Conservation (phyloP, 2,113 vertebrate species). For the Proteles cristata region DNA sequence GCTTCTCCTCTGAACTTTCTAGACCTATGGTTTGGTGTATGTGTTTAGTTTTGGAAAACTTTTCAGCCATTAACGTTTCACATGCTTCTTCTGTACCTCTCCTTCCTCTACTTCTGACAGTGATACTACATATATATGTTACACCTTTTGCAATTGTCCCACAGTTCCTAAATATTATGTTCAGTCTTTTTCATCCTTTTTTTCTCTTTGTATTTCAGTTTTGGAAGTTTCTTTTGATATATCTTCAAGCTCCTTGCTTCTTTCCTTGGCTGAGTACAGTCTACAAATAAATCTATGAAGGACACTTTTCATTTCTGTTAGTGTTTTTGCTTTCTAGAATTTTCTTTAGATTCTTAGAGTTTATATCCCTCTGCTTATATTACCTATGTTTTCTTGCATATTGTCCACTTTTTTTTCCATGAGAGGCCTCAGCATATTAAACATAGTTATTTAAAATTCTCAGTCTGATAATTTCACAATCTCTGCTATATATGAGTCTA, state of each 20-base stretch:
- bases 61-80: background rate
- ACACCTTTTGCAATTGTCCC: background rate
- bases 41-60: constrained; percentile 36
- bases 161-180: background rate
- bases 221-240: background rate
- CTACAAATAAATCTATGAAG: background rate
- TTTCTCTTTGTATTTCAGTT: background rate
- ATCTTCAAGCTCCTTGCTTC: background rate
- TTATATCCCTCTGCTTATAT: background rate
- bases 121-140: background rate
- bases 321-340: background rate
- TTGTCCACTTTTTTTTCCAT: background rate
- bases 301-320: background rate
- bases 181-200: background rate
- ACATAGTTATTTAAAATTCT: constrained; percentile 14
- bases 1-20: background rate
- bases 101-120: background rate
- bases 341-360: background rate
- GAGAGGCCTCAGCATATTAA: background rate
- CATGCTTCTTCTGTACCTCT: background rate
- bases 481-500: background rate
- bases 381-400: background rate
- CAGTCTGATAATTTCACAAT: background rate
- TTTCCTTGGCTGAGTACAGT: background rate
- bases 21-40: background rate